phyloP scores from a whole-genome alignment of 64 coral and sea anemone genomes.

The Montipora foliosa region DNA sequence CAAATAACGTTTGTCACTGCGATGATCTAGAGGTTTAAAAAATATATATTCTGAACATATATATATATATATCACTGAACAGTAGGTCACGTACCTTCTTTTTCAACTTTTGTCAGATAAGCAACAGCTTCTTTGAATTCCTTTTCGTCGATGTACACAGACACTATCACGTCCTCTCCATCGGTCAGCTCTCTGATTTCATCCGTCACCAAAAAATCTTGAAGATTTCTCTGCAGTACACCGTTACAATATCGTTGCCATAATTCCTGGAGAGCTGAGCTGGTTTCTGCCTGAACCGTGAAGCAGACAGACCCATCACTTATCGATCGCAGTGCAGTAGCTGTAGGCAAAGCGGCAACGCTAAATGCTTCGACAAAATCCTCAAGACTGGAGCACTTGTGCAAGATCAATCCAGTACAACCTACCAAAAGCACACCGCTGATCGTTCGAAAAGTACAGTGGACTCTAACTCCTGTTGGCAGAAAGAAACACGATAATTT shows the following conservation, averaged over 20 bases:
- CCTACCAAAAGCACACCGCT: not conserved
- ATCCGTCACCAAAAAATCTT: constrained; percentile 10
- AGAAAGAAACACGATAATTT: not conserved
- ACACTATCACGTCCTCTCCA: not conserved
- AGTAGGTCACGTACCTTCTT: not conserved
- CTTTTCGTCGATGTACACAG: not conserved
- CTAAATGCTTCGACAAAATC: not conserved
- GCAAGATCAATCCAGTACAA: not conserved
- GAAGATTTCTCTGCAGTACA: not conserved
- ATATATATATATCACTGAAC: too few relatives aligned
- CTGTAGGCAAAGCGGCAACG: not conserved
- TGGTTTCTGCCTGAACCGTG: not conserved
- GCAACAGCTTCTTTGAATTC: not conserved
- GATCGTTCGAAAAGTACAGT: not conserved
- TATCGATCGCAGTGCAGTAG: not conserved
- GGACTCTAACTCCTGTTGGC: not conserved
- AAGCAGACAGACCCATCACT: not conserved
- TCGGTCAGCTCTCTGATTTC: not conserved
- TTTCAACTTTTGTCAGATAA: not conserved
- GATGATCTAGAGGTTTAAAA: too few relatives aligned
- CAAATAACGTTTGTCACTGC: too few relatives aligned
- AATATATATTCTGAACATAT: too few relatives aligned
- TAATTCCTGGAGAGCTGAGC: not conserved
- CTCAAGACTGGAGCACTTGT: not conserved
- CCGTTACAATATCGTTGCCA: not conserved